Evolutionary conservation across 2,113 vertebrate genomes (phyloP).

Genomic region (Callionymus lyra): DNA sequence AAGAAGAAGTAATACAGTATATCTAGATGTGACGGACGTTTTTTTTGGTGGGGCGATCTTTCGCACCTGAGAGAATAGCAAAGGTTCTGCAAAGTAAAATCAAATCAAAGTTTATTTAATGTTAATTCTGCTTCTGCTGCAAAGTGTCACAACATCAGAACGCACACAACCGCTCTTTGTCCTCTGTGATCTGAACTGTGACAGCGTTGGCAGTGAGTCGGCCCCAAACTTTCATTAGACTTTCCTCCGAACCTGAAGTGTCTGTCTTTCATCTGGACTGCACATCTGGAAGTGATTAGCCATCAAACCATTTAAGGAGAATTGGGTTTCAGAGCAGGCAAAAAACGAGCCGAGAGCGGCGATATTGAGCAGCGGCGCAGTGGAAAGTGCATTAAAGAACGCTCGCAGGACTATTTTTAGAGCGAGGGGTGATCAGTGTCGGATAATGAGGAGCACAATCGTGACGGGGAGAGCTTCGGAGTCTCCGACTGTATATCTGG

Average conservation of each 20-base stretch:
- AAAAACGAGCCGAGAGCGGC: slow-evolving; percentile 29
- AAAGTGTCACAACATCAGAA: not conserved
- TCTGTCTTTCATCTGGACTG: slow-evolving; percentile 57
- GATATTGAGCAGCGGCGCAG: slow-evolving; percentile 20
- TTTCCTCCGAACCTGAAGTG: slow-evolving; percentile 31
- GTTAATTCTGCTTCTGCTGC: no score
- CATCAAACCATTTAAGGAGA: slow-evolving; percentile 49
- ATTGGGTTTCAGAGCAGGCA: slow-evolving; percentile 35
- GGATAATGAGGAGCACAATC: not conserved
- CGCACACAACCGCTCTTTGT: slow-evolving; percentile 17
- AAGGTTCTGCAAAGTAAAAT: no score
- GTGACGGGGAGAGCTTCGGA: slow-evolving; percentile 3
- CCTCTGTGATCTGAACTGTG: slow-evolving; percentile 22
- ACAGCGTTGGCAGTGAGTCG: slow-evolving; percentile 1
- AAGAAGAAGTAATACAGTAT: no score
- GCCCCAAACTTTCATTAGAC: slow-evolving; percentile 32
- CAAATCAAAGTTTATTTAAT: no score
- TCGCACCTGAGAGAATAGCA: no score
- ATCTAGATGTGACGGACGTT: no score
- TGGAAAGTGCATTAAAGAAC: slow-evolving; percentile 8
- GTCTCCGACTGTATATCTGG: slow-evolving; percentile 1
- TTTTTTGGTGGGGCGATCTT: no score
- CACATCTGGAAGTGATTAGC: slow-evolving; percentile 63
- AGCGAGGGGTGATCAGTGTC: slow-evolving; percentile 3
- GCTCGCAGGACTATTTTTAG: not conserved